Percentiles rank a stretch among this genome's conserved stretches.
Conservation (phyloP, 2,888 invertebrate genomes). For the Gnatocerus cornutus region DNA sequence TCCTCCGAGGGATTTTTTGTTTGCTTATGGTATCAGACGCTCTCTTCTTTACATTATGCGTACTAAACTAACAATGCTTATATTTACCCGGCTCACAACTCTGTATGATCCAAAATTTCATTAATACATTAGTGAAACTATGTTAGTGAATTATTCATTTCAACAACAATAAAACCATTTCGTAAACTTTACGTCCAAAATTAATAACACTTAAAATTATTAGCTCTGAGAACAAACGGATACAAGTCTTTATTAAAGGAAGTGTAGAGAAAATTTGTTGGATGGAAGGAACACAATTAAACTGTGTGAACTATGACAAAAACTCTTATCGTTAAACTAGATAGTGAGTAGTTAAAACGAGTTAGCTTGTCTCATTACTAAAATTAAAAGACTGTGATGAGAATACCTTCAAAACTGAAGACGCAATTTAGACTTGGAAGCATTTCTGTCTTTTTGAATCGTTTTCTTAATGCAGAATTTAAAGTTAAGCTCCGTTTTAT, state of each 20-base stretch:
- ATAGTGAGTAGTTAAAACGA: neutral
- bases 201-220: neutral
- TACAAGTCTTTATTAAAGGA: neutral
- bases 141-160: neutral
- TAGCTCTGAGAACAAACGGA: neutral
- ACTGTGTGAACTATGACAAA: conserved; percentile 1
- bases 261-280: neutral
- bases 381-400: neutral
- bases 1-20: conserved; percentile 24
- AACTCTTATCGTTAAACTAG: neutral
- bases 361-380: neutral
- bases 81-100: neutral
- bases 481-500: too few species aligned
- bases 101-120: neutral
- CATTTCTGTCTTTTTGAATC: too few species aligned
- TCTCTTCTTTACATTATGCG: neutral
- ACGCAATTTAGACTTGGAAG: too few species aligned
- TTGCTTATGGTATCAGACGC: neutral
- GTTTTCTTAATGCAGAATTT: too few species aligned
- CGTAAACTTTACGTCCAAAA: too few species aligned
- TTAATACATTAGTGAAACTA: neutral
- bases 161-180: too few species aligned
- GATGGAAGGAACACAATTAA: neutral
- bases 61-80: neutral
- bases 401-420: too few species aligned